Conservation (phyloP, 2,797 vertebrate genomes). For the Dermochelys coriacea region DNA sequence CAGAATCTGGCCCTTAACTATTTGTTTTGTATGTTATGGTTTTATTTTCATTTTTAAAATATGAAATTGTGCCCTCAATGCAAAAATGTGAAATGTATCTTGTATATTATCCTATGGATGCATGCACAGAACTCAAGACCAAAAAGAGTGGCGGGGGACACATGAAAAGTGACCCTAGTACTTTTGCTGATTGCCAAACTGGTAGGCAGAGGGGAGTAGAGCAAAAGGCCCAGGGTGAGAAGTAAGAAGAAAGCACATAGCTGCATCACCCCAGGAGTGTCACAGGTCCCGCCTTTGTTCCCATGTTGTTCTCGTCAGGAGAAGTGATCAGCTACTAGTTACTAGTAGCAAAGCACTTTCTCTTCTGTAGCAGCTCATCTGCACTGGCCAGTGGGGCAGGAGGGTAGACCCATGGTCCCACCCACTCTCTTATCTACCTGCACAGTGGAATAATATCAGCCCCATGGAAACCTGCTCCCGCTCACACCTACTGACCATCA, state of each 20-base stretch:
- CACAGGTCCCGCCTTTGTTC: not conserved
- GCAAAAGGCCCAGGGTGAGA: not conserved
- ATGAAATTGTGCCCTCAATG: not conserved
- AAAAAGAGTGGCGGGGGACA: not conserved
- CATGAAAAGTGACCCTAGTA: not conserved
- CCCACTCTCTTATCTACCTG: not conserved
- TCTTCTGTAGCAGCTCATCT: fast-evolving
- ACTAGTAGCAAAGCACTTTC: fast-evolving
- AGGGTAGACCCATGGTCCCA: not conserved
- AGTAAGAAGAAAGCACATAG: not conserved
- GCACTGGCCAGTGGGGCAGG: not conserved
- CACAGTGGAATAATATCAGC: not conserved
- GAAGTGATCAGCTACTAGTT: fast-evolving
- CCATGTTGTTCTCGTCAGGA: not conserved
- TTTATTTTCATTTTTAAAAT: not conserved
- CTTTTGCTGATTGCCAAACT: not conserved
- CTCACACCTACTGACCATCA: not conserved
- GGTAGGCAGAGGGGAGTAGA: not conserved
- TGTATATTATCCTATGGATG: not conserved
- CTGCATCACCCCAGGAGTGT: not conserved
- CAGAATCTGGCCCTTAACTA: not conserved
- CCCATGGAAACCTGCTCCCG: not conserved
- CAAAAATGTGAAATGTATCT: not conserved
- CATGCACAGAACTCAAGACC: not conserved
- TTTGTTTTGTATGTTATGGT: not conserved